Evolutionary conservation across 2,113 vertebrate genomes (phyloP), one percentile per base, ranked within the genome.

Genomic region (Orientallactaga bullata): DNA sequence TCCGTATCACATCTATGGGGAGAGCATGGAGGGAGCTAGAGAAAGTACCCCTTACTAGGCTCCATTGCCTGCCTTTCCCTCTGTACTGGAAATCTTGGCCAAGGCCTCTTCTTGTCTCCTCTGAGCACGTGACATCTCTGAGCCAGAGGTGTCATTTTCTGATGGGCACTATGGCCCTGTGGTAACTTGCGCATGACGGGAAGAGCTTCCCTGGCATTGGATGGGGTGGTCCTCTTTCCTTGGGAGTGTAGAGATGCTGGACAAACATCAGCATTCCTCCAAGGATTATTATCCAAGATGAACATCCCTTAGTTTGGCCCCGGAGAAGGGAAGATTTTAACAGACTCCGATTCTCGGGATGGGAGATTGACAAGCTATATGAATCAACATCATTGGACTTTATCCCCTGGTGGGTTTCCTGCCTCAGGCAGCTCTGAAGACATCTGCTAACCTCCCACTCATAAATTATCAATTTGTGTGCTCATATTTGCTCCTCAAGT

Each of bases 401-500:
- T 1, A 7, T 23, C 65, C 21, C 28, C 39, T 37, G 77, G 4
- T 32, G 39, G n/a, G 83, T 68, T 85, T 84, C 42, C 73, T 88
- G 73, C 32, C 39, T 65, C 51, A 15, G 42, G 42, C 21, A 68
- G 60, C 65, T 95, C 74, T 68, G 82, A 37, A 96, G 96, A 92
- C 79, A 93, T 88, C 85, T 69, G 65, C 81, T 82, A 13, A 89
- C 28, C 71, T 51, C 82, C 90, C 73, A 82, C 88, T 90, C 68
- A 51, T 68, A 47, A 86, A 85, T 88, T 37, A 88, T 60, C 79
- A 78, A 23, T 66, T 66, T 80, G 37, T 63, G 18, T 26, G 71
- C 68, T 94, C 79, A n/a, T 88, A 37, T 95, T 95, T 95, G 24
- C 79, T 82, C 74, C 82, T 12, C 73, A 79, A 86, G 85, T 84